Conservation (phyloP, 2,113 vertebrate genomes). For the Gallinago undulata region DNA sequence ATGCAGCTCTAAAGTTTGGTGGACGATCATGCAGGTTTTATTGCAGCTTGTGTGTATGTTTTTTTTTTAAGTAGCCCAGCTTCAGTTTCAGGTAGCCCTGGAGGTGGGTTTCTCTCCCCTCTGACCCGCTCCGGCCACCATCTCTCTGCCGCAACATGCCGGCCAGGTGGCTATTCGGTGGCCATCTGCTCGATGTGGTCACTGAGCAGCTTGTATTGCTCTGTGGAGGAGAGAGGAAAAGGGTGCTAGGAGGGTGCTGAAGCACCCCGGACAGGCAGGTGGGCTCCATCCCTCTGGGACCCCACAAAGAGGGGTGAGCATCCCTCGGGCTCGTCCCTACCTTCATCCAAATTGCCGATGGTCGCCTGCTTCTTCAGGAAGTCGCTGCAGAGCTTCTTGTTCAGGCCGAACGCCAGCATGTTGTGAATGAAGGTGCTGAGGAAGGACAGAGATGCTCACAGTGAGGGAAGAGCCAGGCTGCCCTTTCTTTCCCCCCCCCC, state of each 20-base stretch:
- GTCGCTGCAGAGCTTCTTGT: conserved; percentile 91
- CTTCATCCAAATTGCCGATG: conserved; percentile 94
- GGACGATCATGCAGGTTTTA: conserved; percentile 72
- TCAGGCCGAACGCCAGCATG: conserved; percentile 95
- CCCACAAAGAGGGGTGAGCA: fast-evolving
- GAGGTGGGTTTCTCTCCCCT: not conserved
- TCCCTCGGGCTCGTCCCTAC: conserved; percentile 28
- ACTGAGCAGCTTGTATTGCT: conserved; percentile 93
- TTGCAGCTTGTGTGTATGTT: not conserved
- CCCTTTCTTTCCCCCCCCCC: not conserved
- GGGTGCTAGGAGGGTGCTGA: not conserved
- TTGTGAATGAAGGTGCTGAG: conserved; percentile 95
- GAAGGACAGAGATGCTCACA: not conserved
- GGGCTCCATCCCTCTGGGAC: not conserved
- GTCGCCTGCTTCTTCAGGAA: conserved; percentile 97
- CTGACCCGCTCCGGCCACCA: not conserved
- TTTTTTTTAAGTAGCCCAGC: not conserved
- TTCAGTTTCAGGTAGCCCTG: not conserved
- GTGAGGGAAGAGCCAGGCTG: not conserved
- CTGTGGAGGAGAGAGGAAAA: conserved; percentile 66
- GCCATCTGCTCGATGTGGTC: conserved; percentile 96
- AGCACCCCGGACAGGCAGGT: fast-evolving
- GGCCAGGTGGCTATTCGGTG: conserved; percentile 58
- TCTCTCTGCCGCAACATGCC: fast-evolving
- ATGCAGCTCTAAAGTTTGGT: conserved; percentile 12